A percentile compares a stretch with the other conserved stretches of the same genome.
These are phyloP conservation scores for Neosilurus mollespiculum DNA, from an alignment of 2,797 vertebrate species.

Conservation along the genomic window DNA sequence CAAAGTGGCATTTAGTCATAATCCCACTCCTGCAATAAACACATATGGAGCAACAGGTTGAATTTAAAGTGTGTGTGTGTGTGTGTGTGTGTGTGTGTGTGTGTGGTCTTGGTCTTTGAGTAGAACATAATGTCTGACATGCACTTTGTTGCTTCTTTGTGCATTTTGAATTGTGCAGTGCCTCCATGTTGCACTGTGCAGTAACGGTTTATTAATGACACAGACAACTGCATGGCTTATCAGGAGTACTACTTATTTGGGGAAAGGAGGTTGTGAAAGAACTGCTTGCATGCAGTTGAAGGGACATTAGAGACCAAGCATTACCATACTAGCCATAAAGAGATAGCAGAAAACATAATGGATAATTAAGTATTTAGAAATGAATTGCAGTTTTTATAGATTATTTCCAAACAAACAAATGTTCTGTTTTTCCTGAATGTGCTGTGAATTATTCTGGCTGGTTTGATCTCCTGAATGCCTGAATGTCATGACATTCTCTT, in stretches of 20 bases:
- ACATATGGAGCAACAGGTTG: slow-evolving; percentile 53
- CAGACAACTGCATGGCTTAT: background rate
- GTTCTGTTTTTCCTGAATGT: slow-evolving; percentile 13
- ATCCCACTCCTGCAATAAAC: slow-evolving; percentile 65
- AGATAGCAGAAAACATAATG: background rate
- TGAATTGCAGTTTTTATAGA: background rate
- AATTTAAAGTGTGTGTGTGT: background rate
- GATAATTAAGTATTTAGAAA: background rate
- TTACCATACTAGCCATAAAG: background rate
- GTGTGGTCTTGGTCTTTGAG: background rate
- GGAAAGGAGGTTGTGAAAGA: slow-evolving; percentile 1
- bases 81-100: background rate
- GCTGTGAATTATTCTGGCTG: background rate
- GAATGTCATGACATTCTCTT: slow-evolving; percentile 44
- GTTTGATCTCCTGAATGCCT: slow-evolving; percentile 32
- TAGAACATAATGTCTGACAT: background rate
- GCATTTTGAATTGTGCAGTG: background rate
- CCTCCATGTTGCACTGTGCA: background rate
- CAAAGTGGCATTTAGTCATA: slow-evolving; percentile 47
- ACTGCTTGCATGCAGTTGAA: background rate
- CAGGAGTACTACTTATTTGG: slow-evolving; percentile 6
- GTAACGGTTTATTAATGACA: slow-evolving; percentile 31
- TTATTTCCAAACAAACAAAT: background rate
- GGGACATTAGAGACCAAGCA: background rate
- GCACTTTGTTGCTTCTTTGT: slow-evolving; percentile 22